These are phyloP conservation scores for Pionites leucogaster DNA, from an alignment of 2,113 vertebrate genomes.

Conservation along the genomic window DNA sequence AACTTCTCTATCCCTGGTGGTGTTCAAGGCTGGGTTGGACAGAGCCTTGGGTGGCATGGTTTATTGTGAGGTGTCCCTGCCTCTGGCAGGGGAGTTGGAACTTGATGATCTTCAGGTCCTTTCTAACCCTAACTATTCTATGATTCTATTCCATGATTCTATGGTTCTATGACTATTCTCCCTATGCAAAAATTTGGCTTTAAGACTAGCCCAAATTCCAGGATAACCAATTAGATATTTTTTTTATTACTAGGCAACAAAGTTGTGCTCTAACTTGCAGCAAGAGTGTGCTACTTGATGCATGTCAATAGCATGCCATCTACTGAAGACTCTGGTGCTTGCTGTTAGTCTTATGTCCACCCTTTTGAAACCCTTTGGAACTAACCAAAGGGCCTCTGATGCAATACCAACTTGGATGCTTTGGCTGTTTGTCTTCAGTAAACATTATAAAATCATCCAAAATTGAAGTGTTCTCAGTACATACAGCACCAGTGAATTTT, in stretches of 20 bases:
- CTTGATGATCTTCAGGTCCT: no score
- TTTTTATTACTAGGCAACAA: background rate
- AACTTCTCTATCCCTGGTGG: no score
- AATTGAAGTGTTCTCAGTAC: background rate
- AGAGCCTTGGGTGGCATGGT: no score
- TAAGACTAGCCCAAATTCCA: background rate
- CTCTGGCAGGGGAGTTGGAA: no score
- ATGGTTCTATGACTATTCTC: background rate
- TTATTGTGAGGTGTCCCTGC: no score
- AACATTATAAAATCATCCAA: background rate
- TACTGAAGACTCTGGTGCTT: background rate
- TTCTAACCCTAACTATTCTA: no score
- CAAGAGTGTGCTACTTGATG: background rate
- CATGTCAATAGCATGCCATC: background rate
- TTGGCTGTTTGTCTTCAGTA: background rate
- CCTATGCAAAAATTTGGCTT: background rate
- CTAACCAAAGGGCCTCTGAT: background rate
- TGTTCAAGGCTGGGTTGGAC: no score
- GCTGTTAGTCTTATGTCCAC: background rate
- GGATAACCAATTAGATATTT: background rate
- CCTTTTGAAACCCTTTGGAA: background rate
- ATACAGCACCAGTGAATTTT: background rate
- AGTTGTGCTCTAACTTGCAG: background rate
- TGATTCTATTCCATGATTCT: no score
- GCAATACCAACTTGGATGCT: background rate